These are phyloP conservation scores for Struthio camelus DNA, from an alignment of 2,113 vertebrate species.

Conservation along the genomic window DNA sequence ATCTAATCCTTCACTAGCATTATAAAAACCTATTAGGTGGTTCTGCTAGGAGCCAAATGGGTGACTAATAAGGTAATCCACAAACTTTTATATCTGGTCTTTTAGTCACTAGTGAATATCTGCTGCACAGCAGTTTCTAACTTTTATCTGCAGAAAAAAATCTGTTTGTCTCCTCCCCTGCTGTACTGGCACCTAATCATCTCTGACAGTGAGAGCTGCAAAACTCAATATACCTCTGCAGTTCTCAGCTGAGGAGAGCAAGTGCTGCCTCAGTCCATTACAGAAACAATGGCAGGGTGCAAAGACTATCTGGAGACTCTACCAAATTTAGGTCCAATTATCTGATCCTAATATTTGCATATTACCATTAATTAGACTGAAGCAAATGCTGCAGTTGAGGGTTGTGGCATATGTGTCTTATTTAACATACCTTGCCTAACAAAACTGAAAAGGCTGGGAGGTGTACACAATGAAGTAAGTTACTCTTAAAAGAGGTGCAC, in stretches of 20 bases:
- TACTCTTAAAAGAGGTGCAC: neutral
- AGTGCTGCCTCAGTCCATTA: neutral
- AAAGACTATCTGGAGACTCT: neutral
- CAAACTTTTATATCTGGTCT: neutral
- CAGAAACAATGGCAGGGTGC: neutral
- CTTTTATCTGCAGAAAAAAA: conserved; percentile 15
- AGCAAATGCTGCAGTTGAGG: neutral
- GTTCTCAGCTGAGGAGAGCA: neutral
- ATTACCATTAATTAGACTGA: neutral
- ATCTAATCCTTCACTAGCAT: neutral
- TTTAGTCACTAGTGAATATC: neutral
- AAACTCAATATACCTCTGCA: neutral
- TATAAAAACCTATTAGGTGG: neutral
- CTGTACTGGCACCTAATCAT: neutral
- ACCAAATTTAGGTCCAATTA: neutral
- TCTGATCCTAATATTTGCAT: neutral
- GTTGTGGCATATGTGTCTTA: neutral
- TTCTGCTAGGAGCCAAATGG: neutral
- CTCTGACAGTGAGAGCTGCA: neutral
- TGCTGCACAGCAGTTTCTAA: neutral
- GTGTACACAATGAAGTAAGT: neutral
- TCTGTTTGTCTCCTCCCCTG: conserved; percentile 7
- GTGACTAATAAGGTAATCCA: neutral
- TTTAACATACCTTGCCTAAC: neutral
- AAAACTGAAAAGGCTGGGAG: neutral